Evolutionary conservation across 2,797 vertebrate genomes (phyloP).

Genomic region (Novumbra hubbsi): DNA sequence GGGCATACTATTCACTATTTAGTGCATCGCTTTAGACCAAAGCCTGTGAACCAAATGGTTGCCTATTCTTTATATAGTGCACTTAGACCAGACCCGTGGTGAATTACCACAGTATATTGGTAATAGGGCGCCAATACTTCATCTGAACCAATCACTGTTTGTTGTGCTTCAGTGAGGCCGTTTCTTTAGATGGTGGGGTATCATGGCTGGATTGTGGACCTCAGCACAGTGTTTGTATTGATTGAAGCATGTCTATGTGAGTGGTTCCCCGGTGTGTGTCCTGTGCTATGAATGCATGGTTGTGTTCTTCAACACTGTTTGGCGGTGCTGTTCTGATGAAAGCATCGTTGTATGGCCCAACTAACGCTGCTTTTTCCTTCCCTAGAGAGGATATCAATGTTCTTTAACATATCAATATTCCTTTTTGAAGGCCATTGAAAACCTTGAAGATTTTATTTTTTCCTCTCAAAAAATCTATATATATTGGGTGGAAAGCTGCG

Average conservation of each 20-base stretch:
- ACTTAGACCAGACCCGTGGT: not conserved
- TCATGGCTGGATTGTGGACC: constrained; percentile 35
- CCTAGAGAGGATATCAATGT: not conserved
- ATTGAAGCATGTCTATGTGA: constrained; percentile 52
- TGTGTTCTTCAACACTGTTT: not conserved
- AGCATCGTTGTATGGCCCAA: not conserved
- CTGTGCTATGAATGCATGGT: constrained; percentile 1
- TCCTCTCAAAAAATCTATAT: no score
- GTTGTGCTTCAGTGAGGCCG: constrained; percentile 10
- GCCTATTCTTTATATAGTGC: not conserved
- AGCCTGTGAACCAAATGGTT: constrained; percentile 2
- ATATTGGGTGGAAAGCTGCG: no score
- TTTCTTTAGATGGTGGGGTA: constrained; percentile 24
- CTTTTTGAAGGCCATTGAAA: not conserved
- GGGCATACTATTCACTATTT: no score
- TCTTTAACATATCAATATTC: not conserved
- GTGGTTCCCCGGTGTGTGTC: constrained; percentile 21
- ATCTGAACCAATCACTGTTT: constrained; percentile 3
- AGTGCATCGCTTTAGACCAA: constrained; percentile 25
- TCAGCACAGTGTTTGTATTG: constrained; percentile 46
- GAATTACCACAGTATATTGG: not conserved
- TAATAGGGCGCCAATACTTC: not conserved
- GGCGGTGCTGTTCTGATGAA: constrained; percentile 5
- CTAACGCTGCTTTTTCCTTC: not conserved
- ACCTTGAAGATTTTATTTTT: no score